Base-by-base conservation (phyloP, 2,888 invertebrate genomes). In the Chouioia cunea region DNA sequence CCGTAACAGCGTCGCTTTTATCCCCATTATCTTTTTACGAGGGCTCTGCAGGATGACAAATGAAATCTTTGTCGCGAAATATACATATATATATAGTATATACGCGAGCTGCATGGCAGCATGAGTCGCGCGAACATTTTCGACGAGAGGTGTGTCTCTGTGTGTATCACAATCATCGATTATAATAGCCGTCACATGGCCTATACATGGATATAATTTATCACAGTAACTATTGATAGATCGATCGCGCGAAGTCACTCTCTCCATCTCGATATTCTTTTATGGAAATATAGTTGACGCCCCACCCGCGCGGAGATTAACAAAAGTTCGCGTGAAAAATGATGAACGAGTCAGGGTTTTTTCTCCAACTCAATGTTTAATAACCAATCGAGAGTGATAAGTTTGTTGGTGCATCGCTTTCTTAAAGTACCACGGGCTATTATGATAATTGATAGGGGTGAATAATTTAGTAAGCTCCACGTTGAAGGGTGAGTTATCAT, bases 211-310 rank as follows among this genome's bases (percentile, higher is more conserved):
- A n/a, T 14, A 48, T 44, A 65, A 69, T 69, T 69, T 65, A 69
- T 69, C 68, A 72, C 65, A 48, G n/a, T 16, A 27, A 53, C 69
- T 43, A 72, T 65, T 68, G 68, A 65, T 68, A 64, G 59, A 69
- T 68, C 68, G 72, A 43, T n/a, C 44, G 63, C 36, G 52, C 36
- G 48, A 27, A 16, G 46, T 36, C n/a, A 18, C 15, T 56, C 23
- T 44, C 23, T 18, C 36, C 2, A n/a, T n/a, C 36, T 10, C n/a
- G 46, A 52, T 56, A 58, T 64, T 65, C 71, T 65, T 58, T 69
- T 65, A 69, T 69, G 69, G 62, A 72, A 72, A 72, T 72, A 10
- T 65, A 60, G 64, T 58, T n/a, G 10, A 27, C 12, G 43, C 8
- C 47, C 14, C 36, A 36, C 36, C 36, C 4, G 15, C n/a, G 0